Evolutionary conservation across 2,888 invertebrate species (phyloP).

Genomic region (Trachelus troglodyta): DNA sequence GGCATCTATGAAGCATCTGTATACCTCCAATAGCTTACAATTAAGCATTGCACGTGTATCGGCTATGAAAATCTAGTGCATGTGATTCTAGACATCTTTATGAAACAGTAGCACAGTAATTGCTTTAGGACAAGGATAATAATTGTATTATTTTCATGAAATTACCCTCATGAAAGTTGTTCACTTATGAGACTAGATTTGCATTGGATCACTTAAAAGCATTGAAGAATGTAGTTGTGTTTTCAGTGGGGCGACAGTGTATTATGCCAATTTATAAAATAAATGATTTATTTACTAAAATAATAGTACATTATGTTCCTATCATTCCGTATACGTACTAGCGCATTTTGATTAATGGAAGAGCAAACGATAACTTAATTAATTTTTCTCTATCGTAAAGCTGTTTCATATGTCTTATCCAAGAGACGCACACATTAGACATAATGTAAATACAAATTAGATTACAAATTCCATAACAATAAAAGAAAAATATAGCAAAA

Average conservation of each 20-base stretch:
- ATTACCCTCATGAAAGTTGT: too few relatives aligned
- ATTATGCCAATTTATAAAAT: conserved; percentile 43
- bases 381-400: not conserved
- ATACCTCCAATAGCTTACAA: too few relatives aligned
- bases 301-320: conserved; percentile 49
- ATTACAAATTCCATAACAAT: not conserved
- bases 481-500: not conserved
- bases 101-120: too few relatives aligned
- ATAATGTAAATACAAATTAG: not conserved
- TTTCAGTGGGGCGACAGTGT: not conserved
- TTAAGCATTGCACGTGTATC: too few relatives aligned
- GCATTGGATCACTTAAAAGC: not conserved
- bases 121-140: too few relatives aligned
- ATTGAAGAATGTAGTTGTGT: not conserved
- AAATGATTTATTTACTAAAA: conserved; percentile 57
- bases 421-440: not conserved
- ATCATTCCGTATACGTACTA: conserved; percentile 38
- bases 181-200: too few relatives aligned
- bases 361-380: conserved; percentile 36
- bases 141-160: too few relatives aligned
- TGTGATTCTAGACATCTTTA: too few relatives aligned
- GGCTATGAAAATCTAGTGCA: too few relatives aligned
- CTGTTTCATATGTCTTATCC: not conserved
- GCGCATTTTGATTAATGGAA: conserved; percentile 45
- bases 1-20: too few relatives aligned